These are phyloP conservation scores for Colostygia pectinataria DNA, from an alignment of 2,888 invertebrate species.

Conservation along the genomic window DNA sequence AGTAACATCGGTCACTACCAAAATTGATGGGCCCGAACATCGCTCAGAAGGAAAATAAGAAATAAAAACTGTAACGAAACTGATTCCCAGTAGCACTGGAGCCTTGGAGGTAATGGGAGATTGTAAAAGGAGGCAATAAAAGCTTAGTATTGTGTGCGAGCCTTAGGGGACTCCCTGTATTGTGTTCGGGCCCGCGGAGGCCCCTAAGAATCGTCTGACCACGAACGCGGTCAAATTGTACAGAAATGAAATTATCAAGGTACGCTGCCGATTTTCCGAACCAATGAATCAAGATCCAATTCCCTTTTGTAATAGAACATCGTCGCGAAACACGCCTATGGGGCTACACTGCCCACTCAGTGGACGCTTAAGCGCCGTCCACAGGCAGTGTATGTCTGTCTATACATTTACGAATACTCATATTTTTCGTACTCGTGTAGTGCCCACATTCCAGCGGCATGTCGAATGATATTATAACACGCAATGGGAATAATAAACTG, in stretches of 20 bases:
- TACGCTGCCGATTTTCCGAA: conserved; percentile 83
- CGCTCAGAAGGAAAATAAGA: conserved; percentile 69
- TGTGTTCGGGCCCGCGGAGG: conserved; percentile 75
- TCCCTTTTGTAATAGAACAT: conserved; percentile 84
- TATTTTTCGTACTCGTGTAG: conserved; percentile 49
- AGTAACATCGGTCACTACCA: conserved; percentile 54
- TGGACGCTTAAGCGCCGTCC: conserved; percentile 65
- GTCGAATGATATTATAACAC: conserved; percentile 53
- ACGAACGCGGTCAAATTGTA: conserved; percentile 83
- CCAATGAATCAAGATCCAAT: conserved; percentile 84
- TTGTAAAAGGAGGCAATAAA: conserved; percentile 83
- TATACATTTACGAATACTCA: conserved; percentile 36
- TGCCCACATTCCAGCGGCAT: conserved; percentile 46
- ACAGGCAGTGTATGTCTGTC: conserved; percentile 44
- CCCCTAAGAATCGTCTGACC: conserved; percentile 79
- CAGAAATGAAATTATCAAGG: conserved; percentile 84
- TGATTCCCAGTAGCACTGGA: conserved; percentile 75
- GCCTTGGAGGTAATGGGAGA: conserved; percentile 81
- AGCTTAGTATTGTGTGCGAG: conserved; percentile 81
- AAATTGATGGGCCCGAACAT: conserved; percentile 67
- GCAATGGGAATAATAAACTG: conserved; percentile 50
- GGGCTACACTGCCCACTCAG: conserved; percentile 78
- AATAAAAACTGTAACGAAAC: conserved; percentile 77
- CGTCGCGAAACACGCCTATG: conserved; percentile 78
- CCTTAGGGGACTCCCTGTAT: conserved; percentile 77